These are phyloP conservation scores for Sapayoa aenigma DNA, from an alignment of 2,113 vertebrate genomes.

Conservation along the genomic window DNA sequence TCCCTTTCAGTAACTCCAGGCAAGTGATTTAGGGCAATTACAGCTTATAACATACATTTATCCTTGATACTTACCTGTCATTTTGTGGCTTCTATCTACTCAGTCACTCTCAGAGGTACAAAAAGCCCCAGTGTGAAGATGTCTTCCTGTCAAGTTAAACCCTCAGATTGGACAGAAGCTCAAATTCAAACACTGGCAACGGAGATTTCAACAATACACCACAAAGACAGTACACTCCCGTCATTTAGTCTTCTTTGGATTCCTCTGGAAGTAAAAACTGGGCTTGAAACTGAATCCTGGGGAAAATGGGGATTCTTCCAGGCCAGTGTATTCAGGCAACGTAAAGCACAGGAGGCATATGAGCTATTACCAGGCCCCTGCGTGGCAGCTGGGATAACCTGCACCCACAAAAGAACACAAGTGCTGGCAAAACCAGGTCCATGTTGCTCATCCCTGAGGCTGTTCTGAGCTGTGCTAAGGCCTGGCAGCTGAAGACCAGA, in stretches of 20 bases:
- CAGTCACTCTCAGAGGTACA: background rate
- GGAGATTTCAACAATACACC: background rate
- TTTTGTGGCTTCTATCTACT: background rate
- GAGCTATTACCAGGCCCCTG: background rate
- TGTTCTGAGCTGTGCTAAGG: background rate
- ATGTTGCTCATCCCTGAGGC: fast-evolving
- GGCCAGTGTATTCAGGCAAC: background rate
- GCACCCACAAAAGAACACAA: background rate
- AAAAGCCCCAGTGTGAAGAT: background rate
- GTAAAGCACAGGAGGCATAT: background rate
- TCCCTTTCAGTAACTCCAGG: background rate
- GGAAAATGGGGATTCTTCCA: background rate
- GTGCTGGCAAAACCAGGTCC: background rate
- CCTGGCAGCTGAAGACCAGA: background rate
- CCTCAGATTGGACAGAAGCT: background rate
- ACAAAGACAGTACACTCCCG: background rate
- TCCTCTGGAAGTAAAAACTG: background rate
- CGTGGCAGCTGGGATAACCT: background rate
- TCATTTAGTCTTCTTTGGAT: background rate
- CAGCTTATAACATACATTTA: background rate
- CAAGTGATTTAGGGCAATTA: constrained; percentile 25
- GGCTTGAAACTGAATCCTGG: background rate
- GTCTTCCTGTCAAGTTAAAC: background rate
- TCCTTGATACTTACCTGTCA: background rate
- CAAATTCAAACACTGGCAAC: background rate